phyloP scores from a whole-genome alignment of 2,888 invertebrate species.

The Opisthograptis luteolata region DNA sequence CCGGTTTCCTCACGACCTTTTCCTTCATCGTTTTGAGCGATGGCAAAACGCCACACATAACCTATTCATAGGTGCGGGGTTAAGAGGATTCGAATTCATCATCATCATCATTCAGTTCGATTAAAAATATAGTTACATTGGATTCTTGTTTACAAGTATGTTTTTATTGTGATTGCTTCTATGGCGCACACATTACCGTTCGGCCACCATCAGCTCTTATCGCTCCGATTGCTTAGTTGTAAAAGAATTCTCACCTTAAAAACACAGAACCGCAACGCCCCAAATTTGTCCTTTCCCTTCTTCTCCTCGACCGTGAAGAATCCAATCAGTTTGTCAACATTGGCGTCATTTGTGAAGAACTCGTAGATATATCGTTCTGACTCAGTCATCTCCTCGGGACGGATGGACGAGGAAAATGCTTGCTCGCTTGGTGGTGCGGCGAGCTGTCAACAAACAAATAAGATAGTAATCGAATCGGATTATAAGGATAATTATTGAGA shows the following conservation, averaged over 20 bases:
- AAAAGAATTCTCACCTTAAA: constrained; percentile 85
- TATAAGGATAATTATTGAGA: background rate
- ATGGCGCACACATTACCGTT: too few relatives aligned
- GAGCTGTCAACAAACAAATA: constrained; percentile 64
- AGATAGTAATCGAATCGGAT: background rate
- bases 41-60: too few relatives aligned
- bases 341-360: constrained; percentile 87
- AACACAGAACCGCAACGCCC: constrained; percentile 86
- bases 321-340: constrained; percentile 88
- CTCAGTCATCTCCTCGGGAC: constrained; percentile 82
- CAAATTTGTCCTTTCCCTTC: constrained; percentile 93
- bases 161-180: too few relatives aligned
- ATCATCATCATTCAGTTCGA: too few relatives aligned
- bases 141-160: too few relatives aligned
- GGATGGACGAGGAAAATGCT: constrained; percentile 77
- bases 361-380: constrained; percentile 87
- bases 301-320: constrained; percentile 93
- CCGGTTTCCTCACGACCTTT: too few relatives aligned
- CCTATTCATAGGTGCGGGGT: too few relatives aligned
- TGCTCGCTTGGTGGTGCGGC: constrained; percentile 88
- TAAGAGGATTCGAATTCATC: too few relatives aligned
- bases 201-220: too few relatives aligned
- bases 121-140: too few relatives aligned
- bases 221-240: too few relatives aligned
- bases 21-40: too few relatives aligned